phyloP scores from a whole-genome alignment of 2,113 vertebrate species.

The Rutilus rutilus region DNA sequence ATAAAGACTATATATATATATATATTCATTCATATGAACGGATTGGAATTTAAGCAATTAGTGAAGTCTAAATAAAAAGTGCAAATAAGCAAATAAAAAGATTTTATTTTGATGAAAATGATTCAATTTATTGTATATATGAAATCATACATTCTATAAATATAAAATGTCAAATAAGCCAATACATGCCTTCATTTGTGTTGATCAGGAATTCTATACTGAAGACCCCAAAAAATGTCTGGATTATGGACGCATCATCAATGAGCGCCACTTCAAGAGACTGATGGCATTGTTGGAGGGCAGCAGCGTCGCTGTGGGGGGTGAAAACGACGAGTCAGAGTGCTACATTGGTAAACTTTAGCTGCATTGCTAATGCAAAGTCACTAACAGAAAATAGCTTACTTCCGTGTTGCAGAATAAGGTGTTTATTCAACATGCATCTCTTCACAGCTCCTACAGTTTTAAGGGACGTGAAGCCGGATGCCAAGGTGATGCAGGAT shows the following conservation, averaged over 20 bases:
- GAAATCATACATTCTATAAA: neutral
- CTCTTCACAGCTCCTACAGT: conserved; percentile 84
- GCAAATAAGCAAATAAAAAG: no score
- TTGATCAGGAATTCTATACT: conserved; percentile 89
- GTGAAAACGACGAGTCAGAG: conserved; percentile 82
- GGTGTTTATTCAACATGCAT: neutral
- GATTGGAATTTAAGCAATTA: no score
- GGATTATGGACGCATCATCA: conserved; percentile 90
- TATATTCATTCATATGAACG: no score
- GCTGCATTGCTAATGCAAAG: neutral
- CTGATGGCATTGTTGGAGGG: conserved; percentile 81
- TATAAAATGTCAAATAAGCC: neutral
- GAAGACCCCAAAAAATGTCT: conserved; percentile 83
- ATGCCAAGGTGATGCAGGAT: conserved; percentile 91
- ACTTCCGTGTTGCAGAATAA: no score
- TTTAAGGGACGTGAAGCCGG: conserved; percentile 82
- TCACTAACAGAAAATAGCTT: neutral
- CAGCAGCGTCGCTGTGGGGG: conserved; percentile 82
- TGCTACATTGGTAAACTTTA: conserved; percentile 85
- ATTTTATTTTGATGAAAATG: no score
- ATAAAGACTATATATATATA: no score
- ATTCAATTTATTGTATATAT: no score
- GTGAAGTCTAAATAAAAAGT: no score
- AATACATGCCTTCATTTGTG: neutral
- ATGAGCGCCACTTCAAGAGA: conserved; percentile 86